Conservation (phyloP, 2,888 invertebrate species). For the Acanthacorydalis orientalis region DNA sequence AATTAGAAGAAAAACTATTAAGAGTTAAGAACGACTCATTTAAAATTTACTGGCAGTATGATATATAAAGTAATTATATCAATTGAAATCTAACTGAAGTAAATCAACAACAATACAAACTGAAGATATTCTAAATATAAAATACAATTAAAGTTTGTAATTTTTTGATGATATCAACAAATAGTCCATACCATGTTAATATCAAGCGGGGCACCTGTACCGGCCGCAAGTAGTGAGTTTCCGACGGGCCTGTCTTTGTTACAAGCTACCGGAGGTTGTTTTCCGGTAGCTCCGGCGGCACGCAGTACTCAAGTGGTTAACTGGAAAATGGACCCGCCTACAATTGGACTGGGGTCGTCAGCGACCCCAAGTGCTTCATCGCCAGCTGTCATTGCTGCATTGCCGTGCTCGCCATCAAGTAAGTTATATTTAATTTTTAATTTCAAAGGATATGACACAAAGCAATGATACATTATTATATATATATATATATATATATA, state of each 20-base stretch:
- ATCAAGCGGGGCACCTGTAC: slow-evolving; percentile 42
- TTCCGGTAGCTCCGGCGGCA: slow-evolving; percentile 37
- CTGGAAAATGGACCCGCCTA: slow-evolving; percentile 47
- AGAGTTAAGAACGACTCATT: too few species aligned
- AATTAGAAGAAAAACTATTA: too few species aligned
- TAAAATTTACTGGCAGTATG: too few species aligned
- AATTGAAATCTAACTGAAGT: background rate
- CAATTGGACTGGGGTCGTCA: slow-evolving; percentile 21
- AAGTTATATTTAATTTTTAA: slow-evolving; percentile 11
- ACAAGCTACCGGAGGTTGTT: slow-evolving; percentile 24
- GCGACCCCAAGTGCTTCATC: slow-evolving; percentile 32
- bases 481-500: too few species aligned
- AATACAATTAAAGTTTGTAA: background rate
- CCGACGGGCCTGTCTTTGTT: slow-evolving; percentile 19
- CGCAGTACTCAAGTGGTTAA: slow-evolving; percentile 22
- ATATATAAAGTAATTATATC: too few species aligned
- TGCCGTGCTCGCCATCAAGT: slow-evolving; percentile 42
- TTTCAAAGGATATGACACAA: background rate
- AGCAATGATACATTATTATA: too few species aligned
- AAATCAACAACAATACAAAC: background rate
- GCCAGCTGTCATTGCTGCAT: slow-evolving; percentile 27
- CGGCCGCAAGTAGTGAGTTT: slow-evolving; percentile 32
- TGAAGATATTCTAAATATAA: background rate
- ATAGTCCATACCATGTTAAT: slow-evolving; percentile 34
- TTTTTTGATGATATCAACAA: slow-evolving; percentile 15